Conservation (phyloP, 2,797 vertebrate species). For the Microtus obscurus region DNA sequence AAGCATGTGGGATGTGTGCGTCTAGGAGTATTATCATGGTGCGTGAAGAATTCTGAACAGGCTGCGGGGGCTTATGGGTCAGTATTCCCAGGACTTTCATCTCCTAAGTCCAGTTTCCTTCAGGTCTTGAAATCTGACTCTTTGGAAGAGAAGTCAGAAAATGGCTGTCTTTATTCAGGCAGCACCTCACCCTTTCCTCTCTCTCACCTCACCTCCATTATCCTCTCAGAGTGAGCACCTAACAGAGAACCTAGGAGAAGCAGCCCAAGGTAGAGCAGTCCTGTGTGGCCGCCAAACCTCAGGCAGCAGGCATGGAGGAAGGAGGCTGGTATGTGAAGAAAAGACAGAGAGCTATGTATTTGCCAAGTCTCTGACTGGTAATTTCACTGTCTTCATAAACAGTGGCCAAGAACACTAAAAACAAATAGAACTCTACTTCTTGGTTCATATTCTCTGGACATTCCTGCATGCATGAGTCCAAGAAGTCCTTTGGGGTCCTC, state of each 20-base stretch:
- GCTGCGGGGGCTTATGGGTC: neutral
- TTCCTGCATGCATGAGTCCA: neutral
- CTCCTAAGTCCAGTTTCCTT: neutral
- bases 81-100: neutral
- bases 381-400: slow-evolving; percentile 77
- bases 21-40: neutral
- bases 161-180: neutral
- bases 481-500: neutral
- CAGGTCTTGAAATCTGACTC: neutral
- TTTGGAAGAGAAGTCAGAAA: neutral
- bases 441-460: neutral
- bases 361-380: slow-evolving; percentile 50
- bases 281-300: slow-evolving; percentile 58
- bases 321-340: neutral
- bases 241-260: slow-evolving; percentile 35
- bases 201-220: neutral
- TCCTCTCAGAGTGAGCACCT: slow-evolving; percentile 16
- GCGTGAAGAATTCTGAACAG: neutral
- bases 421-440: slow-evolving; percentile 24
- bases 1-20: too few species aligned
- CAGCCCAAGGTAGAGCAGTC: slow-evolving; percentile 21
- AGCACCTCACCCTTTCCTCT: neutral
- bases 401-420: slow-evolving; percentile 69
- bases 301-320: rapidly evolving
- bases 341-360: slow-evolving; percentile 68